Conservation (phyloP, 2,797 vertebrate species). For the Takifugu rubripes region DNA sequence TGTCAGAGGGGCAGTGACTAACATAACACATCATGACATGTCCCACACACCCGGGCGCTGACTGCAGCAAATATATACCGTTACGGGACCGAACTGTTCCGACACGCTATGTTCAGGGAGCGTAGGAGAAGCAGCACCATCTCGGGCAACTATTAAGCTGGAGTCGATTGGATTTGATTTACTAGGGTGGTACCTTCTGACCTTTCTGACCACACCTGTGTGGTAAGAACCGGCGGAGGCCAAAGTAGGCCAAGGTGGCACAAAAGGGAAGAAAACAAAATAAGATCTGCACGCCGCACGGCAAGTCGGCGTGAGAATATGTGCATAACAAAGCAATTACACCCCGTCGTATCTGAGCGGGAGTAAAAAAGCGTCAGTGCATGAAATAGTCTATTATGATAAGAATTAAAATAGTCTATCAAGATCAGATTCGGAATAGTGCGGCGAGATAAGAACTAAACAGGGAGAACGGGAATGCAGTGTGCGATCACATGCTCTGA, state of each 20-base stretch:
- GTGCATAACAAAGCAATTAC: slow-evolving; percentile 72
- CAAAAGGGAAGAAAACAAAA: slow-evolving; percentile 40
- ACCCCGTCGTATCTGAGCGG: slow-evolving; percentile 55
- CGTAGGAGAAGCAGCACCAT: neutral
- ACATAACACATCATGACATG: slow-evolving; percentile 69
- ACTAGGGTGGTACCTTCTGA: neutral
- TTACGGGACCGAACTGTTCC: slow-evolving; percentile 32
- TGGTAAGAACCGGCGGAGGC: neutral
- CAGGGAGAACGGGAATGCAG: slow-evolving; percentile 39
- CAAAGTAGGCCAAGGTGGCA: slow-evolving; percentile 44
- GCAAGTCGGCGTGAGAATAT: slow-evolving; percentile 44
- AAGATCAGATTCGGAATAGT: slow-evolving; percentile 58
- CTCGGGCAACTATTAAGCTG: too few relatives aligned
- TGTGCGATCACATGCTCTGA: slow-evolving; percentile 40
- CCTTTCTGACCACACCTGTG: slow-evolving; percentile 2
- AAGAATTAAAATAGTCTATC: slow-evolving; percentile 74
- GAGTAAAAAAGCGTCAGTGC: slow-evolving; percentile 61
- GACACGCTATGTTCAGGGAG: slow-evolving; percentile 12
- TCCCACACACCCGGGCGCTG: slow-evolving; percentile 50
- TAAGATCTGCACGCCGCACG: slow-evolving; percentile 33
- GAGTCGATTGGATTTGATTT: too few relatives aligned
- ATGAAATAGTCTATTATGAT: slow-evolving; percentile 75
- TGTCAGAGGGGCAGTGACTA: slow-evolving; percentile 70
- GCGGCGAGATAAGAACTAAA: slow-evolving; percentile 58
- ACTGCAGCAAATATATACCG: slow-evolving; percentile 27